Percentiles rank a stretch among this genome's conserved stretches.
Conservation (phyloP, 2,797 vertebrate genomes). For the Heteromormyrus szaboi region DNA sequence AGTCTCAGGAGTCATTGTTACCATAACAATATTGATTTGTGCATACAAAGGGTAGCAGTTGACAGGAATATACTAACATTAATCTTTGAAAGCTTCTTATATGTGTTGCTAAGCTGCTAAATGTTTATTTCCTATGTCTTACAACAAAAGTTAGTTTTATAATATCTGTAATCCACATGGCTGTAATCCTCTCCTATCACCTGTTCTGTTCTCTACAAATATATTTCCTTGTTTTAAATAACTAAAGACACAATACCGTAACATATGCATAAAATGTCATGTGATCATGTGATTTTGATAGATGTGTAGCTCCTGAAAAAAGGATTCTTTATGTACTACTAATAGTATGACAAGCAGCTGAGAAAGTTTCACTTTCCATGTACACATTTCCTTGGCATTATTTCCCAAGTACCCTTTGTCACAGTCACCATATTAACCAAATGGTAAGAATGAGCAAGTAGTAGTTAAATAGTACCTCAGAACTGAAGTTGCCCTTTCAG, state of each 20-base stretch:
- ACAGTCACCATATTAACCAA: background rate
- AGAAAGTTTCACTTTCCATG: background rate
- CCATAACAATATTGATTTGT: background rate
- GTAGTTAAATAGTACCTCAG: background rate
- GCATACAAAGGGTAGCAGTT: background rate
- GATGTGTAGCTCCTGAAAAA: background rate
- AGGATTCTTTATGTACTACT: background rate
- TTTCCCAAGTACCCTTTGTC: background rate
- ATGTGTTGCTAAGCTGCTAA: background rate
- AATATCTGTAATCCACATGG: background rate
- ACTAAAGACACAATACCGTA: background rate
- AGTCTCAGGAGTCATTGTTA: background rate
- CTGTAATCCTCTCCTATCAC: background rate
- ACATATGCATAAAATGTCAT: background rate
- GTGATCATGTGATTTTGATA: background rate
- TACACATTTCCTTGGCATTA: background rate
- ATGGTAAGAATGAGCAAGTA: background rate
- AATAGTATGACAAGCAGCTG: background rate
- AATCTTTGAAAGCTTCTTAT: background rate
- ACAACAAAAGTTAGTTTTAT: background rate
- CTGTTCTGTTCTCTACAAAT: background rate
- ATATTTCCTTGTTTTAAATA: background rate
- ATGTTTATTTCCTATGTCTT: background rate
- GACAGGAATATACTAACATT: background rate
- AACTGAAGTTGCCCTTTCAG: background rate